Base-by-base conservation (phyloP, 1,140 invertebrate species). In the Macrosteles quadrilineatus region DNA sequence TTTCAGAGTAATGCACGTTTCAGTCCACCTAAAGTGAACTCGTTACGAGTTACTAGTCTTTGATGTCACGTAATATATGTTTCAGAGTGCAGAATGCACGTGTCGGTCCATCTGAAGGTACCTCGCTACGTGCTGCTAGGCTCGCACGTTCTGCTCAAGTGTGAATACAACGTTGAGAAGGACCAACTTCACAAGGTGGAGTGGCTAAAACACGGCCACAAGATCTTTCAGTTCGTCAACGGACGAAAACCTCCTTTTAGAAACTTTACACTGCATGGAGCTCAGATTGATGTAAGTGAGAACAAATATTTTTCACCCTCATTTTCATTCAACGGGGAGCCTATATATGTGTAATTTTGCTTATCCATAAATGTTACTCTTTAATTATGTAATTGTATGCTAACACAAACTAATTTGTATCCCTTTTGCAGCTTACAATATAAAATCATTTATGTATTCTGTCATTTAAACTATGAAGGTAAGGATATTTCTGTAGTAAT, bases 211-310 rank as follows among this genome's bases (percentile, higher is more conserved):
- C 86, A 86, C 74, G 87, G 87, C 75, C 85, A 85, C 77, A 92
- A 91, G 80, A 89, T 93, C 80, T 89, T 92, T 76, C 87, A 91
- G 80, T 93, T 89, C 79, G 87, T 92, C 76, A 87, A 86, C 72
- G 88, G 88, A 68, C 83, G 90, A 69, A 88, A 84, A 75, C 90
- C 90, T 70, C 90, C 90, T 19, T 91, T 88, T 77, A 82, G 85
- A 72, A 86, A 86, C 78, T 87, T 83, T 75, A 83, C 85, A 17
- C 84, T 87, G 30, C 78, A 82, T 12, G 90, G 90, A 63, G 87
- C 88, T 45, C 85, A 85, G 74, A 84, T 92, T 55, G 88, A 91
- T 80, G 91, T 92, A 83, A 88, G 89, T 59, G 32, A 36, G 32
- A 36, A 36, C 32, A 14, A 36, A 36, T 36, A 6, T 36, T 36